phyloP scores from a whole-genome alignment of 1,140 invertebrate genomes.

The Cryptotermes secundus region DNA sequence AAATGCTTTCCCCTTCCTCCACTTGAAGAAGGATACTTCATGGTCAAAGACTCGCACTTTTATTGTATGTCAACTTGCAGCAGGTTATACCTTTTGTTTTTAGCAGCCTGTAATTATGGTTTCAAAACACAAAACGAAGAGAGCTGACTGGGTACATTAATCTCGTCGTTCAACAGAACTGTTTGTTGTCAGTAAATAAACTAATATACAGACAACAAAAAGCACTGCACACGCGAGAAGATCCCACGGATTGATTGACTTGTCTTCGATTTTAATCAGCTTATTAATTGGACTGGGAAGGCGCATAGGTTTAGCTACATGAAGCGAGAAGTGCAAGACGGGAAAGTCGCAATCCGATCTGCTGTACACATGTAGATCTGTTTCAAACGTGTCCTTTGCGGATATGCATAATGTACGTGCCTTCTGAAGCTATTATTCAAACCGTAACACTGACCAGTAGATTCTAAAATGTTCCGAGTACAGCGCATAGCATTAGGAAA shows the following conservation, averaged over 20 bases:
- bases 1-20: not conserved
- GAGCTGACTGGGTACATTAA: not conserved
- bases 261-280: not conserved
- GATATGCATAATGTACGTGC: too few relatives aligned
- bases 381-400: too few relatives aligned
- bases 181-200: constrained; percentile 10
- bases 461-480: too few relatives aligned
- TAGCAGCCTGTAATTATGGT: not conserved
- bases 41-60: not conserved
- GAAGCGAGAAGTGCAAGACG: not conserved
- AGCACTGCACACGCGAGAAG: not conserved
- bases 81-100: not conserved
- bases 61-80: not conserved
- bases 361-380: too few relatives aligned
- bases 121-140: not conserved
- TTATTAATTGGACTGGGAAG: not conserved
- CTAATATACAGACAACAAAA: not conserved
- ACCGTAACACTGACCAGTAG: too few relatives aligned
- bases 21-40: not conserved
- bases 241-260: not conserved
- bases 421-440: too few relatives aligned
- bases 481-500: too few relatives aligned
- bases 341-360: not conserved
- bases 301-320: not conserved
- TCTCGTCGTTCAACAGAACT: not conserved